Evolutionary conservation across 2,113 vertebrate species (phyloP), one percentile per base, ranked within the genome.

Genomic region (Sigmodon hispidus): DNA sequence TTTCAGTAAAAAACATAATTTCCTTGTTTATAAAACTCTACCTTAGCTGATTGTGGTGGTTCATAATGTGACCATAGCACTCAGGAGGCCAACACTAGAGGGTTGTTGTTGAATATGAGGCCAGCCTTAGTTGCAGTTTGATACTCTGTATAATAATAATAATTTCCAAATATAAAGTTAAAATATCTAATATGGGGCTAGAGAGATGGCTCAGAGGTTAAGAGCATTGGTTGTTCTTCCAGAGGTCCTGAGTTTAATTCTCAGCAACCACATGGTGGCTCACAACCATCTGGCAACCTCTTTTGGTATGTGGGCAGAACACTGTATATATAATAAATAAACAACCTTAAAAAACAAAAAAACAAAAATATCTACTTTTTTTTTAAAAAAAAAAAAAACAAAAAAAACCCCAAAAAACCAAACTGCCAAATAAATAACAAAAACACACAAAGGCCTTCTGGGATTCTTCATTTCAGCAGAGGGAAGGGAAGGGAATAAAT

Each of bases 381-480:
- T 92, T 87, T 80, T 67, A 96, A 93, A 86, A 81, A 52, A 4
- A 43, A 1, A 84, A 73, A 22, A 73, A 22, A 79, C 6, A 50
- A 17, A 43, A 21, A 75, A 5, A 36, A 10, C 63, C 12, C 50
- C 50, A n/a, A 65, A 11, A 7, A 21, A 9, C 31, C n/a, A 77
- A 17, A 12, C 79, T 40, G 57, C 8, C n/a, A 84, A 63, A 29
- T 55, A 43, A 21, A 59, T 24, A 43, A 81, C 22, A 84, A 40
- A 29, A 43, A 26, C 29, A 12, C 52, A 63, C 34, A 61, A 40
- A 57, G 57, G 57, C n/a, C 26, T 63, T 76, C 59, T 93, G 22
- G 16, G 61, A 81, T 61, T 61, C 11, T 95, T 96, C 59, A 89
- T 84, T 90, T 95, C 36, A 59, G 3, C 34, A 73, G 83, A 79